Conservation (phyloP, 1,140 invertebrate species). For the Papilio machaon region DNA sequence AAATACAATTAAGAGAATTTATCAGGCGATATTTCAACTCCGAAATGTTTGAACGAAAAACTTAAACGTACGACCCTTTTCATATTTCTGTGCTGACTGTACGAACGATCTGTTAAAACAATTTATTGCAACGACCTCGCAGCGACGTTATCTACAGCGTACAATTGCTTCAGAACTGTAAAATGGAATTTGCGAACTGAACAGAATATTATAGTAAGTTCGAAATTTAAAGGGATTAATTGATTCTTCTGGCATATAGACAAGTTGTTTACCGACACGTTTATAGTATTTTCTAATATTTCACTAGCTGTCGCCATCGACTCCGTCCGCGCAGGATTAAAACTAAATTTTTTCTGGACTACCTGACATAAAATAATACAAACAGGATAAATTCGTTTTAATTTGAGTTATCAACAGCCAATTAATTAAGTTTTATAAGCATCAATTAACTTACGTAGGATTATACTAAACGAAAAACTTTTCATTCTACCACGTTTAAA, state of each 20-base stretch:
- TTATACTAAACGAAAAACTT: no score
- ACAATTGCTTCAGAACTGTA: conserved; percentile 14
- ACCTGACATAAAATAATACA: no score
- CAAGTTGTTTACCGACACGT: background rate
- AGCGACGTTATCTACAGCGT: conserved; percentile 3
- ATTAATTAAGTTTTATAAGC: no score
- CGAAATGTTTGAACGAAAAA: conserved; percentile 5
- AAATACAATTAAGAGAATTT: conserved; percentile 9
- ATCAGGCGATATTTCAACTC: conserved; percentile 1
- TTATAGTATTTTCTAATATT: no score
- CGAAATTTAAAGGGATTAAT: background rate
- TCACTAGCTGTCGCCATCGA: no score
- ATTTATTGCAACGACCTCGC: conserved; percentile 27
- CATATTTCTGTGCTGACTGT: conserved; percentile 24
- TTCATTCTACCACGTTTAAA: no score
- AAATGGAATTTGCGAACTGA: conserved; percentile 2
- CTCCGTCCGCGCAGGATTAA: no score
- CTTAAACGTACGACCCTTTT: background rate
- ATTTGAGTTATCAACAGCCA: no score
- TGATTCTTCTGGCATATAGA: background rate
- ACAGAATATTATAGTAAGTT: background rate
- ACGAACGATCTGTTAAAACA: conserved; percentile 32
- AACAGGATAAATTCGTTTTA: no score
- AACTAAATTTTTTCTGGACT: no score
- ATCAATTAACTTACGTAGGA: no score